Conservation (phyloP, 2,113 vertebrate genomes). For the Tursiops truncatus region DNA sequence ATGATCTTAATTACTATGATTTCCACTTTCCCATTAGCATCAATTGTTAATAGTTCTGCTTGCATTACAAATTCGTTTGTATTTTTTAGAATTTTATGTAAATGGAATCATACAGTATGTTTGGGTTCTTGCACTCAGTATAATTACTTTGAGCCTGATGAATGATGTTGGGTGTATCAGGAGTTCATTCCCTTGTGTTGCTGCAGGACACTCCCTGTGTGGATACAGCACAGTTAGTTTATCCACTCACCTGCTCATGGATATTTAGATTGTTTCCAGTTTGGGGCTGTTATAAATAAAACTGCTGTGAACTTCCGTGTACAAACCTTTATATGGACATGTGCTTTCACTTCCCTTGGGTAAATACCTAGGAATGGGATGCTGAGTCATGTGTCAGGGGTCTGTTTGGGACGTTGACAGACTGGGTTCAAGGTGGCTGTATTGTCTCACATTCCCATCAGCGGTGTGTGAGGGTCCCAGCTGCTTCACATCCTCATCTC, state of each 20-base stretch:
- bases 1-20: neutral
- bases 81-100: neutral
- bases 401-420: neutral
- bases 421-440: fast-evolving
- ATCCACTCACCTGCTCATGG: neutral
- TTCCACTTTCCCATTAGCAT: neutral
- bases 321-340: neutral
- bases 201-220: neutral
- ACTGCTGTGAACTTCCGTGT: too few species aligned
- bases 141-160: neutral
- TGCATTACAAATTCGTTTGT: neutral
- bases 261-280: neutral
- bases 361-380: too few species aligned
- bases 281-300: neutral
- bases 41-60: neutral
- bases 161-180: neutral
- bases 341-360: neutral
- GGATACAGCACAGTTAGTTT: neutral
- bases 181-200: neutral
- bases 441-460: fast-evolving
- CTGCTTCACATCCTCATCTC: neutral
- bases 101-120: neutral
- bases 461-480: fast-evolving
- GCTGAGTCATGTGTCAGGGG: neutral
- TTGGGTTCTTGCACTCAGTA: neutral